Base-by-base conservation (phyloP, 2,888 invertebrate species). In the Nomada fucata region DNA sequence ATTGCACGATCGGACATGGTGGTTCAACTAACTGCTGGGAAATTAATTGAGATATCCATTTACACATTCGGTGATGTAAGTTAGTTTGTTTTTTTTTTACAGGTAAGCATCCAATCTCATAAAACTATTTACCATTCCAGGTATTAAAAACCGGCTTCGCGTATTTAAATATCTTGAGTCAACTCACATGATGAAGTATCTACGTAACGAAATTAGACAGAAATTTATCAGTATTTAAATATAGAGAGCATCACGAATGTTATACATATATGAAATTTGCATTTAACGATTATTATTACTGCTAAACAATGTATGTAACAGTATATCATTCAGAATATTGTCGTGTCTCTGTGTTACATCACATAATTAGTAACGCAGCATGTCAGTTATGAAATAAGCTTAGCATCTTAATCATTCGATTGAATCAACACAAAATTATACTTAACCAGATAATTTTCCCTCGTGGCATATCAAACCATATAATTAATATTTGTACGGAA, bases 21-120 rank as follows among this genome's bases (percentile, higher is more conserved):
- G 53, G 36, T 83, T 9, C 83, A 84, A 74, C 86, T 92, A 13
- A 91, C 90, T 5, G 92, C 91, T 50, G 92, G 91, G 59, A 91
- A 90, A 72, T 78, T 92, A 76, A 78, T 90, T 13, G 81, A 86
- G 23, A 71, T 92, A 18, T 91, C 92, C 3, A 73, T 91, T 13
- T 64, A 53, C 18, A 89, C 85, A 57, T 92, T 92, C 77, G 85
- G 72, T 50, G 73, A 61, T 52, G 86, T 86, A 20, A 86, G 84
- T 73, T 18, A 53, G 10, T 20, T 53, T 53, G 2, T 5, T 0
- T 9, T 1, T 23, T 20, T 20, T 5, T 7, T 36, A 7, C 36
- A 36, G 36, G 36, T 7, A 7, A 7, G 7, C 36, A 29, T 29
- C 29, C 13, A 15, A 11, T 0, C 47, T 36, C 3, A 7, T 36